Evolutionary conservation across 2,797 vertebrate genomes (phyloP), one percentile per base, ranked within the genome.

Genomic region (Poeciliopsis gracilis): DNA sequence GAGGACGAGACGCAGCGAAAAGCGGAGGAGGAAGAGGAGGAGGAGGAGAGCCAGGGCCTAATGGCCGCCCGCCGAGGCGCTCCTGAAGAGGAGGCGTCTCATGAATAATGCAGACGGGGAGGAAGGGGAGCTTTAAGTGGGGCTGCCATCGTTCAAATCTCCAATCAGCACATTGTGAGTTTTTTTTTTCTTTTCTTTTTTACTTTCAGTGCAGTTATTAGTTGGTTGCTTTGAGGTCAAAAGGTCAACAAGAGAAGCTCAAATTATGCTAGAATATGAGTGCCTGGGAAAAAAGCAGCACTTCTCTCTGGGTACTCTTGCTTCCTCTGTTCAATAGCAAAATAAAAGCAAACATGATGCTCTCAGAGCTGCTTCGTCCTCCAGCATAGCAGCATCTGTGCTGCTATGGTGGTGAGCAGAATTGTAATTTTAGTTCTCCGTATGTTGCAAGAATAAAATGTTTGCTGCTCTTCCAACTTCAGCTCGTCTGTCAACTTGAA

Each of bases 51-150:
- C 70, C 53, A 43, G 78, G 76, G 80, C 93, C 90, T 93, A 92
- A 94, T 93, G 90, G 90, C 87, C 71, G 76, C 12, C 78, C 51
- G 77, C 80, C 45, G 85, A 85, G 77, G 53, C 57, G 72, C 82
- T 90, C 86, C 84, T 90, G 84, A 84, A 88, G 80, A 81, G 83
- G 83, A 84, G 78, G 77, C 76, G 84, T 82, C 81, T 86, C 88
- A 91, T 95, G 87, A 95, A 95, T 94, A 92, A 94, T 94, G 88
- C 87, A 94, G 81, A 84, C 18, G 41, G 71, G 69, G 76, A 84
- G 76, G 79, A 45, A 69, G 75, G 84, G 76, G 79, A 78, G 79
- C 80, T 76, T 85, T 87, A 89, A 86, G 85, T 36, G 85, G 83
- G 82, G 33, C 80, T 23, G 49, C 85, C 1, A 51, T 76, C 73